A percentile compares a stretch with the other conserved stretches of the same genome.
Conservation (phyloP, 2,888 invertebrate genomes). For the Seira musarum region DNA sequence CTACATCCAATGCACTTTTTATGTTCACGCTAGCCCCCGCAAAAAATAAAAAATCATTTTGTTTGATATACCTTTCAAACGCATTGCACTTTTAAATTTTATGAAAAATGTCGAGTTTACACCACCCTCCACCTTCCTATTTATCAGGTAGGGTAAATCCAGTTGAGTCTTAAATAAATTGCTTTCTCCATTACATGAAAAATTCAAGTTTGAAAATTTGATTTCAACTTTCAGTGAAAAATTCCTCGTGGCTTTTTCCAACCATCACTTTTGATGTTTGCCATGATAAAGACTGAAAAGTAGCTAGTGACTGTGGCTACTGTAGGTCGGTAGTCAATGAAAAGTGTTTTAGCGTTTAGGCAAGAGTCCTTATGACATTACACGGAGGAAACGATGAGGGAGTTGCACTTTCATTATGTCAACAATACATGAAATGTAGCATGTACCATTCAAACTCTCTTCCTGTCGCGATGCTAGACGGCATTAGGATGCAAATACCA, state of each 20-base stretch:
- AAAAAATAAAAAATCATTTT: neutral
- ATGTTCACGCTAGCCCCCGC: slow-evolving; percentile 4
- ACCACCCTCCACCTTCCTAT: neutral
- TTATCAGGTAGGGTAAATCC: neutral
- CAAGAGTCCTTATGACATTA: no score
- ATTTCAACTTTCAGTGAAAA: neutral
- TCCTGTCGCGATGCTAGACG: neutral
- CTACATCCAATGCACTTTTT: neutral
- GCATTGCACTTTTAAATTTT: slow-evolving; percentile 28
- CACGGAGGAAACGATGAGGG: neutral
- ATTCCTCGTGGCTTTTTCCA: neutral
- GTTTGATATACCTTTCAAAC: neutral
- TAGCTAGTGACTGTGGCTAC: no score
- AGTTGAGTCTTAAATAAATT: slow-evolving; percentile 4
- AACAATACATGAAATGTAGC: slow-evolving; percentile 10
- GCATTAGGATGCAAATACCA: no score
- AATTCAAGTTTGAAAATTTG: neutral
- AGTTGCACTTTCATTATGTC: slow-evolving; percentile 10
- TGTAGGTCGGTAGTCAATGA: neutral
- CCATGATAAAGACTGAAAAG: neutral
- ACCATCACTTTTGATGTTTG: neutral
- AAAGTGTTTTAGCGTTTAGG: neutral
- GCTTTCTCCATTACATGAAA: neutral
- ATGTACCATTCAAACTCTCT: slow-evolving; percentile 4
- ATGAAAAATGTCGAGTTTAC: neutral